Evolutionary conservation across 2,113 vertebrate genomes (phyloP).

Genomic region (Lagenorhynchus albirostris): DNA sequence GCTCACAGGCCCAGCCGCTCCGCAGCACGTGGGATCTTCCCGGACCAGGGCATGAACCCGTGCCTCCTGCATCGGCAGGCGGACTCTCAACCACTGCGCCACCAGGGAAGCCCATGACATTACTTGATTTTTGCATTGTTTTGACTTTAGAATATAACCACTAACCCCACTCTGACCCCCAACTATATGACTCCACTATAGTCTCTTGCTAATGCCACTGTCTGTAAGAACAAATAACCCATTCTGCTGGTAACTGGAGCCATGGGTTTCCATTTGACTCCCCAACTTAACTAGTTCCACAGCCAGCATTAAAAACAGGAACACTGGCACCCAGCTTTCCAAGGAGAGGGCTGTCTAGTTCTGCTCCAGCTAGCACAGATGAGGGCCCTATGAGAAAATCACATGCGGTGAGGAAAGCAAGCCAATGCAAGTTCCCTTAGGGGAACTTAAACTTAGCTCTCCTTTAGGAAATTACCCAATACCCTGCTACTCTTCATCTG

Average conservation of each 20-base stretch:
- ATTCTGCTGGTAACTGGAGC: neutral
- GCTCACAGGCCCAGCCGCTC: too few relatives aligned
- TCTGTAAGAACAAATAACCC: neutral
- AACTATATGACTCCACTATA: neutral
- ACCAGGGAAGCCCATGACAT: neutral
- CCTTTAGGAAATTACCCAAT: neutral
- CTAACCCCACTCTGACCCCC: neutral
- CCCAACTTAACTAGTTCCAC: neutral
- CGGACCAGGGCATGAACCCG: too few relatives aligned
- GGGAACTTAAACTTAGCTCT: neutral
- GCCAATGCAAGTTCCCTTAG: neutral
- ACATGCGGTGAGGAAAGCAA: neutral
- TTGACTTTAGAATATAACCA: neutral
- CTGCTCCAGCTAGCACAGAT: neutral
- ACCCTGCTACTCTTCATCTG: neutral
- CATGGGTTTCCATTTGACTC: neutral
- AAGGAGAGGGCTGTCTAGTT: neutral
- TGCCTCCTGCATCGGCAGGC: too few relatives aligned
- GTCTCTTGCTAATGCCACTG: neutral
- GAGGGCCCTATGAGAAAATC: neutral
- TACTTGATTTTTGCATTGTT: neutral
- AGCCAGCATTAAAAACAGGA: neutral
- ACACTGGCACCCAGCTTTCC: neutral
- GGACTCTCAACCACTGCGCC: too few relatives aligned
- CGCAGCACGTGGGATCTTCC: too few relatives aligned